Conservation (phyloP, 2,797 vertebrate species). For the Zenarchopterus dispar region DNA sequence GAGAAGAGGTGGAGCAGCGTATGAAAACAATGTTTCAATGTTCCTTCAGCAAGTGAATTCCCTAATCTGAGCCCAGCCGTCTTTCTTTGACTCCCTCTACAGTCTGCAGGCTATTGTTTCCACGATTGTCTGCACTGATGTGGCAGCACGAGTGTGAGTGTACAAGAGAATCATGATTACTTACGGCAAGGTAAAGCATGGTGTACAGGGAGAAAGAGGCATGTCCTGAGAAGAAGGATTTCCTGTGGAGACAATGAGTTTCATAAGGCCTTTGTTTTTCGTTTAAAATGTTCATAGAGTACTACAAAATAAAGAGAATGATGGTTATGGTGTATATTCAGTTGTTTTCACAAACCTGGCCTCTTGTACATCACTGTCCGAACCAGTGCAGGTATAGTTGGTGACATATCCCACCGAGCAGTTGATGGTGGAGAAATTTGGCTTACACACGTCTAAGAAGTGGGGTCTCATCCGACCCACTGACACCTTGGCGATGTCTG, state of each 20-base stretch:
- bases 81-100: constrained; percentile 27
- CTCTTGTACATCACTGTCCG: constrained; percentile 88
- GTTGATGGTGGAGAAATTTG: constrained; percentile 87
- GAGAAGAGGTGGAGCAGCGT: constrained; percentile 39
- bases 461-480: constrained; percentile 96
- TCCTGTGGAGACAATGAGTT: constrained; percentile 82
- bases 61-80: constrained; percentile 41
- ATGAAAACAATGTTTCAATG: constrained; percentile 44
- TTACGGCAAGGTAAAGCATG: constrained; percentile 98
- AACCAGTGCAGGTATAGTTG: constrained; percentile 87
- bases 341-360: constrained; percentile 85
- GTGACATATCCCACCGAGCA: constrained; percentile 92
- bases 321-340: not conserved
- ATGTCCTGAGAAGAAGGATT: constrained; percentile 98
- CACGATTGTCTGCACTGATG: constrained; percentile 22
- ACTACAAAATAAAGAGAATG: not conserved
- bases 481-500: constrained; percentile 98
- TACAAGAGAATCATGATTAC: constrained; percentile 68
- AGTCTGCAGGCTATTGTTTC: constrained; percentile 45
- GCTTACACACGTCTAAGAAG: constrained; percentile 89
- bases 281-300: not conserved
- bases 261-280: constrained; percentile 10
- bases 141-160: constrained; percentile 13
- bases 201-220: constrained; percentile 97
- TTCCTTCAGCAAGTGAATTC: constrained; percentile 39